These are phyloP conservation scores for Acomys russatus DNA, from an alignment of 2,797 vertebrate species.

Conservation along the genomic window DNA sequence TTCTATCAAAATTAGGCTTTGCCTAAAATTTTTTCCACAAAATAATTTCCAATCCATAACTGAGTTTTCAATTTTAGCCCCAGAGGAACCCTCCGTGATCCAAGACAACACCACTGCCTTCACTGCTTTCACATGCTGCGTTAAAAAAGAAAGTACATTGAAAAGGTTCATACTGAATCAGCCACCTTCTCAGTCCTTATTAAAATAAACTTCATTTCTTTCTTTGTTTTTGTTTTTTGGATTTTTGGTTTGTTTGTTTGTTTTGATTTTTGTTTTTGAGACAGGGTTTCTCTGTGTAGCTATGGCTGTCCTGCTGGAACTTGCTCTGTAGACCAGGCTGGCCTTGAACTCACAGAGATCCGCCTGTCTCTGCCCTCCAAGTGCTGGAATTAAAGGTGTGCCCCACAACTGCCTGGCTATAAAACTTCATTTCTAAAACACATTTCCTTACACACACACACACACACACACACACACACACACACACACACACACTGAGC, in stretches of 20 bases:
- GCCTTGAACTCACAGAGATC: too few species aligned
- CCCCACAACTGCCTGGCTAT: too few species aligned
- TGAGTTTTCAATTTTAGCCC: neutral
- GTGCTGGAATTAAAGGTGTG: too few species aligned
- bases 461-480: neutral
- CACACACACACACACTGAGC: neutral
- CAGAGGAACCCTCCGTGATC: neutral
- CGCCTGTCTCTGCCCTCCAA: too few species aligned
- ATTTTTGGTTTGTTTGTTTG: too few species aligned
- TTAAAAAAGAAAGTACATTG: neutral
- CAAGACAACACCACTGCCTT: neutral
- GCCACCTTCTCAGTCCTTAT: neutral
- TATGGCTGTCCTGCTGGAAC: too few species aligned
- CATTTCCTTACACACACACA: neutral
- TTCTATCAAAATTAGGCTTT: neutral
- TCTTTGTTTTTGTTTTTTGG: too few species aligned
- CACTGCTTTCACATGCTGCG: neutral
- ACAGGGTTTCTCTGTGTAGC: too few species aligned
- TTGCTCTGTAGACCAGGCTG: too few species aligned
- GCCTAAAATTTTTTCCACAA: conserved; percentile 5
- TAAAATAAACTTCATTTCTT: neutral
- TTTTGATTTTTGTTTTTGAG: too few species aligned
- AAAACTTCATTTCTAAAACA: neutral
- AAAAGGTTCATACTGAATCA: neutral
- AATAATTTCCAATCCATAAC: neutral